A percentile compares a stretch with the other conserved stretches of the same genome.
phyloP scores from a whole-genome alignment of 2,888 invertebrate genomes.

The Hirtodrosophila cameraria region DNA sequence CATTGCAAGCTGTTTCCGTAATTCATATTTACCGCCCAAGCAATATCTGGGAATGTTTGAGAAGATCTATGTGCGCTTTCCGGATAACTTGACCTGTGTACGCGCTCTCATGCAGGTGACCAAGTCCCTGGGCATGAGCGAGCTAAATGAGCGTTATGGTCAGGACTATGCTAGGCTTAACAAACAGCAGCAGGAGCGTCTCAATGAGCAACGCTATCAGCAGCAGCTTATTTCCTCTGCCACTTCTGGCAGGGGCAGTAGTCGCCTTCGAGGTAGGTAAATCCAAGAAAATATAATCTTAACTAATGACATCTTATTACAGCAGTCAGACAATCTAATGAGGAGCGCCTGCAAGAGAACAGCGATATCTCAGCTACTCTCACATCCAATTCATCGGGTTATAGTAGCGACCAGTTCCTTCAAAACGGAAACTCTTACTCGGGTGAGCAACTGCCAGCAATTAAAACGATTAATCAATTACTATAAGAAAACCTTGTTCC shows the following conservation, averaged over 20 bases:
- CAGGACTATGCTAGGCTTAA: conserved; percentile 91
- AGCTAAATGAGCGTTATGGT: conserved; percentile 92
- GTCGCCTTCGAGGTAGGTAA: conserved; percentile 58
- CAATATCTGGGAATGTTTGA: conserved; percentile 84
- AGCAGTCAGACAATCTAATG: conserved; percentile 68
- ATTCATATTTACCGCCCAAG: conserved; percentile 88
- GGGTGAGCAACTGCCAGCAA: conserved; percentile 17
- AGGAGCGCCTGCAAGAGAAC: conserved; percentile 56
- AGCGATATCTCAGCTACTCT: conserved; percentile 43
- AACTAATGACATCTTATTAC: neutral
- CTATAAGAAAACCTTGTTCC: neutral
- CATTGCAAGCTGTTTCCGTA: conserved; percentile 92
- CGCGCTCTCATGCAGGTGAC: conserved; percentile 85
- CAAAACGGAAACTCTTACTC: conserved; percentile 45
- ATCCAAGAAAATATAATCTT: neutral
- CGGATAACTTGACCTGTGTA: conserved; percentile 97
- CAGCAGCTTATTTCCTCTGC: conserved; percentile 78
- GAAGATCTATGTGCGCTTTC: conserved; percentile 92
- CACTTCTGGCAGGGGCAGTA: conserved; percentile 63
- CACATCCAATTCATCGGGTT: conserved; percentile 38
- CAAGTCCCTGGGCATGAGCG: conserved; percentile 91
- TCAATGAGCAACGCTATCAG: conserved; percentile 78
- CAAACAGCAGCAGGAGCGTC: conserved; percentile 79
- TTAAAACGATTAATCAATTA: neutral
- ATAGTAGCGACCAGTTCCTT: conserved; percentile 56